phyloP scores from a whole-genome alignment of 2,888 invertebrate species.

The Cremastobaeus sp. region DNA sequence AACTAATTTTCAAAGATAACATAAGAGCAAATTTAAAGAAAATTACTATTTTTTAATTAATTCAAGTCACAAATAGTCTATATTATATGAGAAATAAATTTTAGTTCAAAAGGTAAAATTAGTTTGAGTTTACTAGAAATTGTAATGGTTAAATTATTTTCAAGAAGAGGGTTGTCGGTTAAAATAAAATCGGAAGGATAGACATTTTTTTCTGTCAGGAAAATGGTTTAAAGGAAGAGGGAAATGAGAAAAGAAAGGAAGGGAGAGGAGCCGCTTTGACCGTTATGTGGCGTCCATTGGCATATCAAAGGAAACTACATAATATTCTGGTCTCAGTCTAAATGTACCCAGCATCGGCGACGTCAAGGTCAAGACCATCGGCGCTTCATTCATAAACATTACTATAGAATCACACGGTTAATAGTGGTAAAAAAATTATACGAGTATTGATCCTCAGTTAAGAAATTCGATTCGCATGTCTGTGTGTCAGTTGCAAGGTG shows the following conservation, averaged over 20 bases:
- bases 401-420: conserved; percentile 8
- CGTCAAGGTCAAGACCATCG: conserved; percentile 71
- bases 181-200: no score
- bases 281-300: conserved; percentile 71
- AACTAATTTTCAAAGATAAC: no score
- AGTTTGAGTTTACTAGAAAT: no score
- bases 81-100: no score
- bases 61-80: no score
- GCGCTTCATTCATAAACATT: conserved; percentile 42
- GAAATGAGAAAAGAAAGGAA: conserved; percentile 50
- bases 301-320: conserved; percentile 64
- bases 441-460: conserved; percentile 10
- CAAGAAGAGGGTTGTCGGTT: no score
- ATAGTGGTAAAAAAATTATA: conserved; percentile 9
- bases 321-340: conserved; percentile 66
- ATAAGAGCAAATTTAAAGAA: no score
- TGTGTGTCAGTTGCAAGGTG: conserved; percentile 27
- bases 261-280: conserved; percentile 68
- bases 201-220: conserved; percentile 12
- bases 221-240: conserved; percentile 41
- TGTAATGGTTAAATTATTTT: no score
- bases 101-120: no score
- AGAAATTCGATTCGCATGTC: conserved; percentile 3
- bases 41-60: no score
- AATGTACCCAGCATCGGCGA: conserved; percentile 66